Conservation (phyloP, 2,113 vertebrate genomes). For the Ceyx cyanopectus region DNA sequence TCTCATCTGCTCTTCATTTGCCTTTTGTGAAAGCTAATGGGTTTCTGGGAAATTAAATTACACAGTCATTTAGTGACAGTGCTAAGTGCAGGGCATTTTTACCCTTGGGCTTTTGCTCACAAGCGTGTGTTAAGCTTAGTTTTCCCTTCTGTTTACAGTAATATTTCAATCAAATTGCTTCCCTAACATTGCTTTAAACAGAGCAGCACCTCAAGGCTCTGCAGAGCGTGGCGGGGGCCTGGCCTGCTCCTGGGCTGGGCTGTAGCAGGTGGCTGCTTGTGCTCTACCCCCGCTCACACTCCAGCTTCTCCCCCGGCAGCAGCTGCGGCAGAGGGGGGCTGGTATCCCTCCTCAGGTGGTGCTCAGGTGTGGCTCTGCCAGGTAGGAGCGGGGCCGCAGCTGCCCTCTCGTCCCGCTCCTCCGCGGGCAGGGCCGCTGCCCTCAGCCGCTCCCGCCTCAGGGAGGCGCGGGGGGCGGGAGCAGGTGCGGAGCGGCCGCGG, state of each 20-base stretch:
- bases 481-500: too few species aligned
- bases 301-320: background rate
- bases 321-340: constrained; percentile 47
- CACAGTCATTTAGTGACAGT: constrained; percentile 75
- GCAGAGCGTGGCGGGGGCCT: background rate
- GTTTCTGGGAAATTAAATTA: constrained; percentile 84
- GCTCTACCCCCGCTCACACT: background rate
- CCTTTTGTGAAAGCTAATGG: constrained; percentile 80
- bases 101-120: constrained; percentile 60
- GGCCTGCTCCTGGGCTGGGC: constrained; percentile 16
- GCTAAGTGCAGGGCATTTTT: constrained; percentile 72
- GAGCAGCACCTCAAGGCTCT: background rate
- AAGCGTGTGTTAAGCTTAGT: constrained; percentile 32
- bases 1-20: constrained; percentile 79
- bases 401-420: constrained; percentile 5
- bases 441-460: too few species aligned
- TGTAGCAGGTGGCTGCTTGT: constrained; percentile 74
- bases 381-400: constrained; percentile 74
- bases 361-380: constrained; percentile 80
- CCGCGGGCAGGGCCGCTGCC: too few species aligned
- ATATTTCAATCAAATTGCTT: constrained; percentile 43
- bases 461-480: too few species aligned
- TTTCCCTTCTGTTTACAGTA: constrained; percentile 54
- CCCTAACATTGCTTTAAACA: background rate
- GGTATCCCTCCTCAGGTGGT: constrained; percentile 77